Percentiles rank a stretch among this genome's conserved stretches.
phyloP scores from a whole-genome alignment of 2,888 invertebrate species.

The Julus scanicus region DNA sequence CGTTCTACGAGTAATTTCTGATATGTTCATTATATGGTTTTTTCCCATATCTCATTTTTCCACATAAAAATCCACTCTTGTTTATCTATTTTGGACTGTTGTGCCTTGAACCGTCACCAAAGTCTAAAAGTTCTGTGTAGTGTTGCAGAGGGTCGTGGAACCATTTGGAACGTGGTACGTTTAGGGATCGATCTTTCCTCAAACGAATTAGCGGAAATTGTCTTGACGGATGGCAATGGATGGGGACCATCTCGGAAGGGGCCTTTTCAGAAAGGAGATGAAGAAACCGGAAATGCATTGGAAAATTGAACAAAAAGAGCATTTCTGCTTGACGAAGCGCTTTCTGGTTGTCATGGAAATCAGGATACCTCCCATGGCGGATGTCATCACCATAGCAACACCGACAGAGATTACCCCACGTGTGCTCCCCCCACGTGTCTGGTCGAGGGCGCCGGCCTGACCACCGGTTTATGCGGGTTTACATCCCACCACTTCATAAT shows the following conservation, averaged over 20 bases:
- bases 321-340: background rate
- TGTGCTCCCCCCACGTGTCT: background rate
- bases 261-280: background rate
- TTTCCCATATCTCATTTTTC: too few species aligned
- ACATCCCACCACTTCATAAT: background rate
- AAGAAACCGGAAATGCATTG: background rate
- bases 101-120: too few species aligned
- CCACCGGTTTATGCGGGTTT: background rate
- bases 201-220: conserved; percentile 24
- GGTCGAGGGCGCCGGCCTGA: background rate
- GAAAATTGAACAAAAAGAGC: background rate
- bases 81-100: too few species aligned
- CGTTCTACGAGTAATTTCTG: too few species aligned
- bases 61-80: too few species aligned
- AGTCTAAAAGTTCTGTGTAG: background rate
- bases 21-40: too few species aligned
- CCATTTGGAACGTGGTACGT: background rate
- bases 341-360: conserved; percentile 12
- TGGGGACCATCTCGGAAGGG: background rate
- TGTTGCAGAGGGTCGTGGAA: background rate
- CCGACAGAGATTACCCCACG: background rate
- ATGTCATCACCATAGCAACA: background rate
- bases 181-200: background rate
- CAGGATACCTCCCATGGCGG: background rate
- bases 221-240: background rate